Evolutionary conservation across 2,888 invertebrate genomes (phyloP).

Genomic region (Invenusta paracnida): DNA sequence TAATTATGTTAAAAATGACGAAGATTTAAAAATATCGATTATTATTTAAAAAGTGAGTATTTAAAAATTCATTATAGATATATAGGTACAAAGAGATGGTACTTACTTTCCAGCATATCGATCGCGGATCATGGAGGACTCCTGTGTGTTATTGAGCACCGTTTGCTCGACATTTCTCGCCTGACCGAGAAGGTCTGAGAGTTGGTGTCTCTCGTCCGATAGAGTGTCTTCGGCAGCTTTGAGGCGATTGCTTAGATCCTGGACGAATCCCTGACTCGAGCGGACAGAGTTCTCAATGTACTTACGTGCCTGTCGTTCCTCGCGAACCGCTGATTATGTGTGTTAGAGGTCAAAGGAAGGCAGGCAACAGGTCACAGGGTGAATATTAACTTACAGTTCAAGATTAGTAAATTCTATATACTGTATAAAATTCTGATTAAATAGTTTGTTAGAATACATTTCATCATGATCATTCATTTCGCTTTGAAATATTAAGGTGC

Average conservation of each 20-base stretch:
- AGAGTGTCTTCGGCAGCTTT: constrained; percentile 56
- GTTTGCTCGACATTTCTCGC: constrained; percentile 57
- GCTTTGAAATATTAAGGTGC: too few species aligned
- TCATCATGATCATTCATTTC: too few species aligned
- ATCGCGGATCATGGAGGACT: constrained; percentile 46
- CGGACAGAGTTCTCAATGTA: constrained; percentile 55
- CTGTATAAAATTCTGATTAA: too few species aligned
- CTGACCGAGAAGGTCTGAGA: constrained; percentile 53
- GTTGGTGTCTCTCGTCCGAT: constrained; percentile 53
- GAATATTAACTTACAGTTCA: too few species aligned
- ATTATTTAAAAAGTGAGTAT: too few species aligned
- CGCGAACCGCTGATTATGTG: constrained; percentile 48
- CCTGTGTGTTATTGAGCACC: constrained; percentile 55
- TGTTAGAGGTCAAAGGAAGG: background rate
- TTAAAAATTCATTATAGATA: too few species aligned
- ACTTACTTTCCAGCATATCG: constrained; percentile 30
- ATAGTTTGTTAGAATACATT: too few species aligned
- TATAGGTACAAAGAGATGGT: background rate
- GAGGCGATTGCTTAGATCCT: constrained; percentile 53
- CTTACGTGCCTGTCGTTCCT: constrained; percentile 54
- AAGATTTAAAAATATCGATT: too few species aligned
- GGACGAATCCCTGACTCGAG: constrained; percentile 54
- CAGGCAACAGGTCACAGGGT: background rate
- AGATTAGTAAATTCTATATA: too few species aligned
- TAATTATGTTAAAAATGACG: too few species aligned